Conservation (phyloP, 2,888 invertebrate species). For the Lithophane ornitopus region DNA sequence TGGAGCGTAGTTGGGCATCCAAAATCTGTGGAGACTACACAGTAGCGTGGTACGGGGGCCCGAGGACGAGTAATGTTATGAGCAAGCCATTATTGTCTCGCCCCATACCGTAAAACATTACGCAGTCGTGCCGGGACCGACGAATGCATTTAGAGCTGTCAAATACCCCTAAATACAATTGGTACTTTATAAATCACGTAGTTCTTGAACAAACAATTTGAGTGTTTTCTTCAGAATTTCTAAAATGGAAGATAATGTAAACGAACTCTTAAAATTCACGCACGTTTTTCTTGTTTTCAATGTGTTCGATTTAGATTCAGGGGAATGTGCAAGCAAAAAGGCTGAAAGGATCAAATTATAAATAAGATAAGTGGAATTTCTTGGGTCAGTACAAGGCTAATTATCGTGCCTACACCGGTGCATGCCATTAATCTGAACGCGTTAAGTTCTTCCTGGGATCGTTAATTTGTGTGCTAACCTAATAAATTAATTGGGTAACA, state of each 20-base stretch:
- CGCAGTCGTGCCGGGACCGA: conserved; percentile 86
- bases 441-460: conserved; percentile 84
- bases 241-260: conserved; percentile 39
- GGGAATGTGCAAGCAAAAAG: conserved; percentile 47
- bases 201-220: conserved; percentile 55
- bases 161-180: conserved; percentile 74
- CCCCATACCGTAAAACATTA: conserved; percentile 91
- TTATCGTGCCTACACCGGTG: conserved; percentile 68
- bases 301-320: conserved; percentile 30
- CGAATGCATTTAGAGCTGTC: conserved; percentile 83
- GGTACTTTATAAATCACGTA: conserved; percentile 57
- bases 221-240: conserved; percentile 40
- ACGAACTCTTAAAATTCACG: conserved; percentile 19
- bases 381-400: conserved; percentile 61
- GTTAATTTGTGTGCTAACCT: conserved; percentile 85
- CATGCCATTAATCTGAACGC: conserved; percentile 76
- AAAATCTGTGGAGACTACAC: conserved; percentile 76
- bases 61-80: conserved; percentile 90
- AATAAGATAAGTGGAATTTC: conserved; percentile 57
- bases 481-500: conserved; percentile 86
- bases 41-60: conserved; percentile 83
- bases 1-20: conserved; percentile 67
- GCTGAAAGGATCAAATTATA: conserved; percentile 53
- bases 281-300: conserved; percentile 30
- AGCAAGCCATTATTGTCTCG: conserved; percentile 91